Conservation (phyloP, 2,888 invertebrate species). For the Craniophora ligustri region DNA sequence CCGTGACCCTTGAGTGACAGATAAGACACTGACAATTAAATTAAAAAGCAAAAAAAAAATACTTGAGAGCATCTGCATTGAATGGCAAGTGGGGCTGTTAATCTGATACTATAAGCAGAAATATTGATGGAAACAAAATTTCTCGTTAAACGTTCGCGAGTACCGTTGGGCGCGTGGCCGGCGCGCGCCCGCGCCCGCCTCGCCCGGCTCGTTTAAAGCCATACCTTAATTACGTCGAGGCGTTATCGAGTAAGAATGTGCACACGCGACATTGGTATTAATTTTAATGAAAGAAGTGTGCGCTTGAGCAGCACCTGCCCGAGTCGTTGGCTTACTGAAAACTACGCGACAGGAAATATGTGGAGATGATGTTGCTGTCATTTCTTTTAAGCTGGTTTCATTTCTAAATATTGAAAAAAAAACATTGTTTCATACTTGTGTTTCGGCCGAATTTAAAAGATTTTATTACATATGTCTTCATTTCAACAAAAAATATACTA, state of each 20-base stretch:
- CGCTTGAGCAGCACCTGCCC: constrained; percentile 82
- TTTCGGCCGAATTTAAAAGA: too few species aligned
- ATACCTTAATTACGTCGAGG: constrained; percentile 86
- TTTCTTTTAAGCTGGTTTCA: background rate
- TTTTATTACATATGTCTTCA: too few species aligned
- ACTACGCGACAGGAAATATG: constrained; percentile 58
- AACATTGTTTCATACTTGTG: too few species aligned
- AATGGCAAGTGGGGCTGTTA: constrained; percentile 52
- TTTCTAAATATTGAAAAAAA: too few species aligned
- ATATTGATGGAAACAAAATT: constrained; percentile 75
- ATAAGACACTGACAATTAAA: background rate
- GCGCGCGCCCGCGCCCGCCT: constrained; percentile 68
- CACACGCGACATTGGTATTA: constrained; percentile 89
- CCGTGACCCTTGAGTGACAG: background rate
- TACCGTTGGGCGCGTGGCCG: constrained; percentile 81
- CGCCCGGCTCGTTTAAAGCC: constrained; percentile 69
- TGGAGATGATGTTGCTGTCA: constrained; percentile 18
- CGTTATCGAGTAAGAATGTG: constrained; percentile 89
- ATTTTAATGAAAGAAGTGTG: constrained; percentile 89
- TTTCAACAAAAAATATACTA: too few species aligned
- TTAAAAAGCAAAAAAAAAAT: constrained; percentile 11
- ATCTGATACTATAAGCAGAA: constrained; percentile 78
- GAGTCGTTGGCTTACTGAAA: constrained; percentile 80
- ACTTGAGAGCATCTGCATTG: constrained; percentile 20
- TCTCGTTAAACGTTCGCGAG: constrained; percentile 71